A percentile compares a stretch with the other conserved stretches of the same genome.
phyloP scores from a whole-genome alignment of 1,140 invertebrate genomes.

The Trichogramma pretiosum region DNA sequence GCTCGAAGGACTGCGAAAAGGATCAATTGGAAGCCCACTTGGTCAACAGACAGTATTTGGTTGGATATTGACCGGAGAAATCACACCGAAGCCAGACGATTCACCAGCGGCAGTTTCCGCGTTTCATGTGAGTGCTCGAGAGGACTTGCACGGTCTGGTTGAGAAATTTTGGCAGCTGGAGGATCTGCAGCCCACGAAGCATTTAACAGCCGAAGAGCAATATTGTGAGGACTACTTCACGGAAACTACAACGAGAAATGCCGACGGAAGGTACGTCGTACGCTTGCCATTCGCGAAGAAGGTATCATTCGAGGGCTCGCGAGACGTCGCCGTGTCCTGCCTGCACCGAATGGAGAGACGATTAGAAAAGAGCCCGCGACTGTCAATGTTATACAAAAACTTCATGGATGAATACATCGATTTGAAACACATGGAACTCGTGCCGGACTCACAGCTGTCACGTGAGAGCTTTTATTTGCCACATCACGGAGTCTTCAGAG shows the following conservation, averaged over 20 bases:
- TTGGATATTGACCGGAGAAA: too few species aligned
- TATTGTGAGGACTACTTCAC: not conserved
- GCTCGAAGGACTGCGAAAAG: too few species aligned
- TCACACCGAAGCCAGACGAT: too few species aligned
- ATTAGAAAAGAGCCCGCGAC: not conserved
- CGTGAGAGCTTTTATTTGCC: not conserved
- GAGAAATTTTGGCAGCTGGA: not conserved
- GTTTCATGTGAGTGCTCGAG: too few species aligned
- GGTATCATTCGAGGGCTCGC: not conserved
- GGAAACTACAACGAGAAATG: not conserved
- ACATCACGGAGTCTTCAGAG: not conserved
- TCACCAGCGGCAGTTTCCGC: too few species aligned
- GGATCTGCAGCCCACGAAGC: not conserved
- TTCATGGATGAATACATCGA: not conserved
- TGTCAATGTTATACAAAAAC: not conserved
- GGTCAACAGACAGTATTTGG: too few species aligned
- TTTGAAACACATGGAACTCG: not conserved
- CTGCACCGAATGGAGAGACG: not conserved
- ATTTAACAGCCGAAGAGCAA: not conserved
- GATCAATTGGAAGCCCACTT: too few species aligned
- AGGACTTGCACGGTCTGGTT: too few species aligned
- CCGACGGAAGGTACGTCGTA: not conserved
- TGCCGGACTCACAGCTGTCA: not conserved
- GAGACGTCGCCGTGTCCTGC: not conserved
- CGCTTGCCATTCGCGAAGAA: not conserved